A percentile compares a stretch with the other conserved stretches of the same genome.
These are phyloP conservation scores for Arnoldichthys spilopterus DNA, from an alignment of 2,797 vertebrate species.

Conservation along the genomic window DNA sequence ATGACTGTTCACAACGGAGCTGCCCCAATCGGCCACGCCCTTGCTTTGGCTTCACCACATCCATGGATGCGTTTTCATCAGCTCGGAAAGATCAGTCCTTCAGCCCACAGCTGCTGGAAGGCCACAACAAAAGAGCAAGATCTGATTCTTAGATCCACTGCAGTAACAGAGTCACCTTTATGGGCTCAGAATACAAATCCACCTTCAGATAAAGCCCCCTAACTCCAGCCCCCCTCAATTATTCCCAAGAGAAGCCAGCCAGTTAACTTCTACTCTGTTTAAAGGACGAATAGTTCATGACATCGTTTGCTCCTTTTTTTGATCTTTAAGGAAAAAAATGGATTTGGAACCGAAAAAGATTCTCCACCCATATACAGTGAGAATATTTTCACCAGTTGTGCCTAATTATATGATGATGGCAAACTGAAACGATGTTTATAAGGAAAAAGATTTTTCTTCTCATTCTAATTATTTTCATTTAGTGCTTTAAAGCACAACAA, in stretches of 20 bases:
- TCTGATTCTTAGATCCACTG: constrained; percentile 42
- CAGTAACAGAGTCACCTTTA: constrained; percentile 16
- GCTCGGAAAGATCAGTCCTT: constrained; percentile 33
- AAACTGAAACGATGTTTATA: constrained; percentile 45
- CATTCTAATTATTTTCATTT: constrained; percentile 51
- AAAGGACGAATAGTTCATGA: not conserved
- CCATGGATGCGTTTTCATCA: constrained; percentile 31
- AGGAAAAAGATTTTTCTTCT: constrained; percentile 44
- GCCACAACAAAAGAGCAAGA: constrained; percentile 29
- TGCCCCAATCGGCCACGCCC: not conserved
- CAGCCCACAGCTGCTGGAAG: constrained; percentile 27
- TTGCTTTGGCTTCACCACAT: not conserved
- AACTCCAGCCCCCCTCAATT: constrained; percentile 9
- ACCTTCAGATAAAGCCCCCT: constrained; percentile 34
- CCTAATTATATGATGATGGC: constrained; percentile 60
- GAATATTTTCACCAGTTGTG: not conserved
- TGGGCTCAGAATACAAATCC: constrained; percentile 34
- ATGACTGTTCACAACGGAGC: constrained; percentile 24
- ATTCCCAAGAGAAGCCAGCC: not conserved
- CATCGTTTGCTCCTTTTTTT: not conserved
- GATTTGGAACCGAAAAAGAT: not conserved
- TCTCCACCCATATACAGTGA: not conserved
- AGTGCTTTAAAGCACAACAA: constrained; percentile 50
- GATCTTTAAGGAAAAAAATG: not conserved
- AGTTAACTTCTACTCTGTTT: constrained; percentile 9